Evolutionary conservation across 2,888 invertebrate genomes (phyloP).

Genomic region (Labia minor): DNA sequence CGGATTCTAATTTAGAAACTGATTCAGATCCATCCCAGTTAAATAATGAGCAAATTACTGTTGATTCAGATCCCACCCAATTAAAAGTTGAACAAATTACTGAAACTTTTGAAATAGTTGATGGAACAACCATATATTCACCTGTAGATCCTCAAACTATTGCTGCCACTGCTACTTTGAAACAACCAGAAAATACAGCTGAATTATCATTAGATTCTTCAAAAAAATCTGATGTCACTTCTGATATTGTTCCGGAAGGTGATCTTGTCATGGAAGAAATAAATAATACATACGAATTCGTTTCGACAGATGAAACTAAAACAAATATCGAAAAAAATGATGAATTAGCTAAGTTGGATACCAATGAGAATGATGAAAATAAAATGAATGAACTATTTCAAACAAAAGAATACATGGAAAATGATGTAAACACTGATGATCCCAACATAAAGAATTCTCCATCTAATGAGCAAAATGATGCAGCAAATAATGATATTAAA

Average conservation of each 20-base stretch:
- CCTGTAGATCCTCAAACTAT: background rate
- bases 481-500: background rate
- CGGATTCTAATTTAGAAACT: constrained; percentile 22
- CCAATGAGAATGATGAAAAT: background rate
- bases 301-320: background rate
- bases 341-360: constrained; percentile 15
- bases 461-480: too few relatives aligned
- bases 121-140: constrained; percentile 54
- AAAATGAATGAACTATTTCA: background rate
- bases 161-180: background rate
- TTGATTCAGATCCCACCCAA: too few relatives aligned
- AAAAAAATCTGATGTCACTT: constrained; percentile 23
- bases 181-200: background rate
- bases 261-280: background rate
- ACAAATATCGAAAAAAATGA: constrained; percentile 15
- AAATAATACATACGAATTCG: background rate
- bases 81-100: too few relatives aligned
- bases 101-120: constrained; percentile 41
- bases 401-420: background rate
- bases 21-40: too few relatives aligned
- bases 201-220: background rate
- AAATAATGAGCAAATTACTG: too few relatives aligned
- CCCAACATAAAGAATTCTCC: background rate
- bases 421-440: background rate
- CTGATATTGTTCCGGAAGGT: constrained; percentile 16